phyloP scores from a whole-genome alignment of 2,797 vertebrate genomes.

The Potorous gilbertii region DNA sequence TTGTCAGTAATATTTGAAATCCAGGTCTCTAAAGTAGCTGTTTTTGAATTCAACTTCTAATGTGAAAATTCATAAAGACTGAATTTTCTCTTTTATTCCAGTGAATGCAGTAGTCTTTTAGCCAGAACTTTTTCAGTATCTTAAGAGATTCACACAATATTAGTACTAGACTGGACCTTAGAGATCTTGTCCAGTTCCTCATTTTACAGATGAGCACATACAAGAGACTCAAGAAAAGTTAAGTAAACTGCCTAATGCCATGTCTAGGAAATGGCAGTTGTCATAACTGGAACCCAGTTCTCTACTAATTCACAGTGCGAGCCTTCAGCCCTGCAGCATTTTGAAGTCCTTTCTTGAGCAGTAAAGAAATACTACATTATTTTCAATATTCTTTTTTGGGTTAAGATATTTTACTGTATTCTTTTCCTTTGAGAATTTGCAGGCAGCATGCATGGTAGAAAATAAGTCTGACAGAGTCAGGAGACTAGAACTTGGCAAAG shows the following conservation, averaged over 20 bases:
- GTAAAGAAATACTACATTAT: not conserved
- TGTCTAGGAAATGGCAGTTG: not conserved
- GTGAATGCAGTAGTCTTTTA: not conserved
- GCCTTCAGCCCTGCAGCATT: not conserved
- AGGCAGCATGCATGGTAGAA: not conserved
- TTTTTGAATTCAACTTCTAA: conserved; percentile 13
- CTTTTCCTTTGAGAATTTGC: conserved; percentile 21
- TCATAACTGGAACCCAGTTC: not conserved
- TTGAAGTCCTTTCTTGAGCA: not conserved
- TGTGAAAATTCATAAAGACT: not conserved
- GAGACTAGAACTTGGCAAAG: not conserved
- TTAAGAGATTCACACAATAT: not conserved
- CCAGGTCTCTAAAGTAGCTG: not conserved
- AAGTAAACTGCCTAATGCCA: not conserved
- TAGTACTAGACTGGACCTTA: not conserved
- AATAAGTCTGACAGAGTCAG: not conserved
- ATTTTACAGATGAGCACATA: not conserved
- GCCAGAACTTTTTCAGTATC: not conserved
- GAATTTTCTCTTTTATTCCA: not conserved
- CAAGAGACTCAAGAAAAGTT: not conserved
- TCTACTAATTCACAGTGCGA: not conserved
- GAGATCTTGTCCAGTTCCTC: not conserved
- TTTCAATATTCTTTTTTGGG: not conserved
- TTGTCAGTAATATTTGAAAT: conserved; percentile 5
- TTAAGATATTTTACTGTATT: not conserved